Base-by-base conservation (phyloP, 2,888 invertebrate species). In the Micropterix aruncella region DNA sequence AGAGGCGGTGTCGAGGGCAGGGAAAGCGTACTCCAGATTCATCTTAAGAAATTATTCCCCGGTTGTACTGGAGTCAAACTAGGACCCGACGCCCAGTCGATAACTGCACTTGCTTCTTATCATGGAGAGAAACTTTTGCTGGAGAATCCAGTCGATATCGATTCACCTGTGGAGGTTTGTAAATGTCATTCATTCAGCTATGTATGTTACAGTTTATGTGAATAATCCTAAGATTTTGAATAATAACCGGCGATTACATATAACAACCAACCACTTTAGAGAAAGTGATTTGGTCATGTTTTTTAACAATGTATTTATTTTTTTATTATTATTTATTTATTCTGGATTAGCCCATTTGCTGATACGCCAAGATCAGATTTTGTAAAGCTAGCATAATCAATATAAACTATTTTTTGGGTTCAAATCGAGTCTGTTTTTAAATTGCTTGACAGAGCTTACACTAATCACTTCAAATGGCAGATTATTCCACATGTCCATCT, bases 21-120 rank as follows among this genome's bases (percentile, higher is more conserved):
- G 12, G 87, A 88, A 47, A 76, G 77, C 41, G 85, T 95, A 2
- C 89, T 99, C 60, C 93, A 96, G 62, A 77, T 84, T 0, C 97
- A 99, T 61, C 75, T 99, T 51, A 93, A 93, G 62, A 99, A 99
- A 63, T 70, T 99, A 15, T 99, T 96, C 64, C 91, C 94, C 19
- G 93, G 93, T 1, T 83, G 91, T 45, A 79, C 85, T 46, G 77
- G 76, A 17, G 86, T 96, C 2, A 70, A 78, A 39, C 81, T 93
- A 53, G 79, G 67, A 1, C 68, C 69, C 1, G 63, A 59, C 2
- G 63, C 61, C 4, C 53, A 64, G 54, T 66, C 66, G 15, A 77
- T 87, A 44, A 69, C 75, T 2, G 80, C 83, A 1, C 79, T 92
- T 60, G 79, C 79, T 53, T 89, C 87, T 9, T 62, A 80, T 18